phyloP scores from a whole-genome alignment of 2,113 vertebrate species.

The Cepphus grylle region DNA sequence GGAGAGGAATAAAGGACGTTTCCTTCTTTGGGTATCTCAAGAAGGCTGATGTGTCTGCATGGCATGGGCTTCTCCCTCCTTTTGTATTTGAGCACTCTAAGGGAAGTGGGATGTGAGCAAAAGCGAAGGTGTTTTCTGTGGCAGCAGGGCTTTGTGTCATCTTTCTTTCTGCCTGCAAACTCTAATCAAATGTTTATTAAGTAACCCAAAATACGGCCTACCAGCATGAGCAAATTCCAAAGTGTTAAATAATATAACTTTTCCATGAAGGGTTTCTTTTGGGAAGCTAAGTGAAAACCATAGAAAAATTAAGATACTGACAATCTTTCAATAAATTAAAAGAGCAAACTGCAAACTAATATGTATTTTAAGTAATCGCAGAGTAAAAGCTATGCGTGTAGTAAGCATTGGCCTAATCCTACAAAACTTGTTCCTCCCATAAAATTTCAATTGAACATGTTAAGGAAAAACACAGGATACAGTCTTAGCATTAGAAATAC shows the following conservation, averaged over 20 bases:
- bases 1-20: background rate
- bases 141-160: background rate
- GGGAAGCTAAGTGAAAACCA: background rate
- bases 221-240: background rate
- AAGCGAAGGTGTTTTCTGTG: background rate
- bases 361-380: background rate
- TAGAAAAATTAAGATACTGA: background rate
- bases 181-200: background rate
- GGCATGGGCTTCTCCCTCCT: background rate
- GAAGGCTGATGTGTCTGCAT: background rate
- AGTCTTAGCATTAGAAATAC: background rate
- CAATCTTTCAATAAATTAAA: background rate
- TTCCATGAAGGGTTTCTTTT: slow-evolving; percentile 38
- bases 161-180: background rate
- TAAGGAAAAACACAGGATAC: background rate
- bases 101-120: background rate
- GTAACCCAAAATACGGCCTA: background rate
- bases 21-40: background rate
- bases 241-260: background rate
- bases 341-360: background rate
- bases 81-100: background rate
- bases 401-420: background rate
- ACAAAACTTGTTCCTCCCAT: background rate
- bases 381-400: background rate
- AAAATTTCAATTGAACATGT: background rate